Evolutionary conservation across 2,113 vertebrate species (phyloP).

Genomic region (Himantopus leucocephalus): DNA sequence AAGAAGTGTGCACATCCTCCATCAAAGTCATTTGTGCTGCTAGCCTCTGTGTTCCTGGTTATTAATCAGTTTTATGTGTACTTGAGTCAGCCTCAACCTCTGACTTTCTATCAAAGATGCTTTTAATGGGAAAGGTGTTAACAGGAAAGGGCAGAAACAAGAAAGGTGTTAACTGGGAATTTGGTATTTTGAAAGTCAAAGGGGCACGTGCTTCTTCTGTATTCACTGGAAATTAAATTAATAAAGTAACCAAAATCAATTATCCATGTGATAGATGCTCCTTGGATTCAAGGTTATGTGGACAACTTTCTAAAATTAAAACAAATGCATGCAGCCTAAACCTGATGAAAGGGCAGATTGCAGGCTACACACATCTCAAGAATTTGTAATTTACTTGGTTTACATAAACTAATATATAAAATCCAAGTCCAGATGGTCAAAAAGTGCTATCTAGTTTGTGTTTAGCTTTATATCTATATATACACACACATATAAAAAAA

Average conservation of each 20-base stretch:
- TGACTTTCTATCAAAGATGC: background rate
- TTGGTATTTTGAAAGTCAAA: background rate
- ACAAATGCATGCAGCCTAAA: background rate
- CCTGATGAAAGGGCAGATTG: background rate
- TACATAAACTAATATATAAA: background rate
- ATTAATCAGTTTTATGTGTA: background rate
- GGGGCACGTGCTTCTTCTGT: background rate
- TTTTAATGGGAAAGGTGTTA: background rate
- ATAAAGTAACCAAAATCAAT: background rate
- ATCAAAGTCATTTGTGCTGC: background rate
- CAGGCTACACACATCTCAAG: background rate
- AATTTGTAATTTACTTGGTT: background rate
- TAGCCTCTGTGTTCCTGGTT: background rate
- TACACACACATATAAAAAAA: too few relatives aligned
- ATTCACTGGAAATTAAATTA: background rate
- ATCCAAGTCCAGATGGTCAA: background rate
- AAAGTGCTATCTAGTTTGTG: background rate
- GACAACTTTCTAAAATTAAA: background rate
- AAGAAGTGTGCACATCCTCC: background rate
- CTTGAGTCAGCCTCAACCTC: background rate
- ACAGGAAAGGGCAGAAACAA: background rate
- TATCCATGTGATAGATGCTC: background rate
- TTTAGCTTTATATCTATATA: background rate
- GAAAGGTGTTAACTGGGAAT: background rate
- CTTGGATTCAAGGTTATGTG: background rate